These are phyloP conservation scores for Apocrypta bakeri DNA, from an alignment of 1,140 invertebrate genomes.

Conservation along the genomic window DNA sequence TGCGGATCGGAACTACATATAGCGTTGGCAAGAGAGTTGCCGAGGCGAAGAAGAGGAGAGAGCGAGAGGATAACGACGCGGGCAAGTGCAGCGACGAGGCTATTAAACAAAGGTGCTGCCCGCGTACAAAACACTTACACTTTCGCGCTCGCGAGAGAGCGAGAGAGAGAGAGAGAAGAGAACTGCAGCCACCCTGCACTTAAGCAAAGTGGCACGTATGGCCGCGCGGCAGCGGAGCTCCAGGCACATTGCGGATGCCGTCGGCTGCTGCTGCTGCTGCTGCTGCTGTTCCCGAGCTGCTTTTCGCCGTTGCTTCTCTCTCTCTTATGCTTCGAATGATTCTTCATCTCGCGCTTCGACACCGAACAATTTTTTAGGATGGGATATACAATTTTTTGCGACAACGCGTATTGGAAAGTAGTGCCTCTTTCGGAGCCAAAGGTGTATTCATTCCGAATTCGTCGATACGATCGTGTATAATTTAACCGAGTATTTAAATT, in stretches of 20 bases:
- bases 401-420: no score
- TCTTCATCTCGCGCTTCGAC: slow-evolving; percentile 7
- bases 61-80: slow-evolving; percentile 37
- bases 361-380: not conserved
- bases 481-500: no score
- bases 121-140: slow-evolving; percentile 61
- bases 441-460: no score
- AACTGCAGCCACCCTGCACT: slow-evolving; percentile 60
- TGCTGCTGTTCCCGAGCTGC: slow-evolving; percentile 5
- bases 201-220: slow-evolving; percentile 66
- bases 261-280: slow-evolving; percentile 26
- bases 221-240: slow-evolving; percentile 35
- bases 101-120: slow-evolving; percentile 49
- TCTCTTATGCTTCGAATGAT: not conserved
- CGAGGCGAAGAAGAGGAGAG: not conserved
- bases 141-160: slow-evolving; percentile 47
- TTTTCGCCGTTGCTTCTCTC: not conserved
- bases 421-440: no score
- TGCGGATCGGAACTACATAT: slow-evolving; percentile 31
- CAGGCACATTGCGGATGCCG: slow-evolving; percentile 39
- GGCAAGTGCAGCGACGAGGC: slow-evolving; percentile 50
- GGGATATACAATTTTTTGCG: not conserved
- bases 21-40: slow-evolving; percentile 12
- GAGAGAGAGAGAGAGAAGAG: slow-evolving; percentile 4
- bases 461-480: no score